Evolutionary conservation across 2,113 vertebrate species (phyloP), one percentile per base, ranked within the genome.

Genomic region (Clupea harengus): DNA sequence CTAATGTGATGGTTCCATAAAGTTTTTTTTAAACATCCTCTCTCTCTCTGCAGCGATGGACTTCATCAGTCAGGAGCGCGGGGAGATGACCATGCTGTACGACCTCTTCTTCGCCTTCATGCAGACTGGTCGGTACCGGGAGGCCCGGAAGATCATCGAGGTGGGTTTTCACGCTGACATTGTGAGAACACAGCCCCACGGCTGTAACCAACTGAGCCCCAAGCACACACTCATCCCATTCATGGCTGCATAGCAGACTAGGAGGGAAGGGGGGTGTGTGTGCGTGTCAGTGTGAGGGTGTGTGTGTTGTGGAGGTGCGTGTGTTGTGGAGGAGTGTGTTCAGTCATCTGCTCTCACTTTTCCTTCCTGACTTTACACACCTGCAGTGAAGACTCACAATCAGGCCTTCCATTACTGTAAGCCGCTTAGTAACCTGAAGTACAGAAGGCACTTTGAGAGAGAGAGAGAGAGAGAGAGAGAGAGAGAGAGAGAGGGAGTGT

Each of bases 101-200:
- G 95, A 97, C 93, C 96, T 99, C 89, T 97, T 97, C 95, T 99
- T 99, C 2, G 97, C 96, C 28, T 99, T 99, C 93, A 92, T 99
- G 88, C 93, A 96, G 90, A 97, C 97, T 0, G 96, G 95, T 85
- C 98, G 97, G 91, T 96, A 97, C 95, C 96, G 92, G 82, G 98
- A 99, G 91, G 98, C 98, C 89, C 96, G 95, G 88, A 99, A 97
- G 94, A 96, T 99, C 94, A 95, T 98, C n/a, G 98, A 99, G 97
- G 98, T 99, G 91, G 90, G 95, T 54, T 39, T 39, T 20, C 17
- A n/a, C 2, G 13, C 11, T 17, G 50, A 11, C 2, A 20, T 8
- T 11, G n/a, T n/a, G n/a, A n/a, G n/a, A n/a, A n/a, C n/a, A n/a
- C n/a, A n/a, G n/a, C n/a, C n/a, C n/a, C n/a, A n/a, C n/a, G n/a